phyloP scores from a whole-genome alignment of 1,140 invertebrate species.

The Zaprionus gabonicus region DNA sequence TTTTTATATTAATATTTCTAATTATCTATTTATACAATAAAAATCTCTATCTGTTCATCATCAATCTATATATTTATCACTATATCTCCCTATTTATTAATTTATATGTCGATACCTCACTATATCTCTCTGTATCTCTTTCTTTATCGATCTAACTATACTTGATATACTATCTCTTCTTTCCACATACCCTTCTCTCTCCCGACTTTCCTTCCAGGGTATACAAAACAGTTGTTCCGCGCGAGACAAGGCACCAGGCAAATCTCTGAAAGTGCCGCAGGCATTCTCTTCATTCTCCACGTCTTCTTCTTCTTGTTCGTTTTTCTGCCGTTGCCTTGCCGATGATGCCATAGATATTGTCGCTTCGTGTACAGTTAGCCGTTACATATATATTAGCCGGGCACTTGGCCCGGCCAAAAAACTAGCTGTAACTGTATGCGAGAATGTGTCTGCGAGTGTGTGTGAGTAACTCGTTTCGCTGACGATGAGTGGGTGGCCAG shows the following conservation, averaged over 20 bases:
- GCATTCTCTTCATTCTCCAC: conserved; percentile 7
- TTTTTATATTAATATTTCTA: too few species aligned
- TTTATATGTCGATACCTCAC: too few species aligned
- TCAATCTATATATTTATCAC: too few species aligned
- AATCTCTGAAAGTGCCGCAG: conserved; percentile 12
- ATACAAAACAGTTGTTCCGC: conserved; percentile 48
- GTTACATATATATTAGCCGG: conserved; percentile 79
- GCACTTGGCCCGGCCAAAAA: conserved; percentile 60
- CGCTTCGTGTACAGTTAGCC: conserved; percentile 78
- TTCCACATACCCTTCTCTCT: too few species aligned
- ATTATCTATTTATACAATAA: too few species aligned
- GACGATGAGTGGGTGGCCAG: conserved; percentile 3
- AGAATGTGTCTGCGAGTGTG: not conserved
- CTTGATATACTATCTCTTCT: too few species aligned
- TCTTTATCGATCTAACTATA: too few species aligned
- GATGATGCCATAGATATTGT: conserved; percentile 74
- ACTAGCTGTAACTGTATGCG: conserved; percentile 14
- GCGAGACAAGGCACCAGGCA: conserved; percentile 13
- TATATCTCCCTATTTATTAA: too few species aligned
- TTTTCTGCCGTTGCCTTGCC: conserved; percentile 21
- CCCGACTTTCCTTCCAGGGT: not conserved
- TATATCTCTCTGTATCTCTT: not conserved
- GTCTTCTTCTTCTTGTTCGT: conserved; percentile 23
- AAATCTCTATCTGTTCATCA: too few species aligned
- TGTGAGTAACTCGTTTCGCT: conserved; percentile 60